These are phyloP conservation scores for Stomorhina lunata DNA, from an alignment of 2,888 invertebrate species.

Conservation along the genomic window DNA sequence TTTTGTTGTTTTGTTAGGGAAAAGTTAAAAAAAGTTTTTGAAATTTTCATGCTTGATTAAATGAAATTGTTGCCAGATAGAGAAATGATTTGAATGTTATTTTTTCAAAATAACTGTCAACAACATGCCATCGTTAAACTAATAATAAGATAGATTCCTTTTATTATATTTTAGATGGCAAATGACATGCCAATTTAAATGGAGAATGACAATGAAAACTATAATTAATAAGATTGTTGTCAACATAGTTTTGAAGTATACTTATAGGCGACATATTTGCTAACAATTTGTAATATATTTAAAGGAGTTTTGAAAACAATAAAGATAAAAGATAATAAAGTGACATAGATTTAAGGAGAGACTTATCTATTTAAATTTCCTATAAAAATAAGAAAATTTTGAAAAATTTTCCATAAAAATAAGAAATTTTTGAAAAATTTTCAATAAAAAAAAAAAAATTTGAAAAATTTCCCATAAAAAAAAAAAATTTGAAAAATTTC, in stretches of 20 bases:
- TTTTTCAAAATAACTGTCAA: constrained; percentile 39
- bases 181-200: constrained; percentile 40
- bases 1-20: constrained; percentile 2
- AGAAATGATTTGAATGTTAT: background rate
- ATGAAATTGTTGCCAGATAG: constrained; percentile 11
- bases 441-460: too few species aligned
- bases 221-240: constrained; percentile 20
- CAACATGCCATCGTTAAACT: constrained; percentile 46
- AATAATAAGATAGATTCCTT: constrained; percentile 26
- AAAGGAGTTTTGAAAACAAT: background rate
- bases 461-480: too few species aligned
- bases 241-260: constrained; percentile 2
- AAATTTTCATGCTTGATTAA: constrained; percentile 4
- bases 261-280: constrained; percentile 23
- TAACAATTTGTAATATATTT: background rate
- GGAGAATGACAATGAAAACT: constrained; percentile 32
- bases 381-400: background rate
- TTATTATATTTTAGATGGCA: background rate
- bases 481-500: too few species aligned
- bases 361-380: background rate
- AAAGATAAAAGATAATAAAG: background rate
- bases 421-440: background rate
- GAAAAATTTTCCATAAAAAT: background rate
- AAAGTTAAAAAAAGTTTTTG: background rate
- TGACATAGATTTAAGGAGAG: background rate